Evolutionary conservation across 2,797 vertebrate genomes (phyloP).

Genomic region (Dendrocincla tyrannina): DNA sequence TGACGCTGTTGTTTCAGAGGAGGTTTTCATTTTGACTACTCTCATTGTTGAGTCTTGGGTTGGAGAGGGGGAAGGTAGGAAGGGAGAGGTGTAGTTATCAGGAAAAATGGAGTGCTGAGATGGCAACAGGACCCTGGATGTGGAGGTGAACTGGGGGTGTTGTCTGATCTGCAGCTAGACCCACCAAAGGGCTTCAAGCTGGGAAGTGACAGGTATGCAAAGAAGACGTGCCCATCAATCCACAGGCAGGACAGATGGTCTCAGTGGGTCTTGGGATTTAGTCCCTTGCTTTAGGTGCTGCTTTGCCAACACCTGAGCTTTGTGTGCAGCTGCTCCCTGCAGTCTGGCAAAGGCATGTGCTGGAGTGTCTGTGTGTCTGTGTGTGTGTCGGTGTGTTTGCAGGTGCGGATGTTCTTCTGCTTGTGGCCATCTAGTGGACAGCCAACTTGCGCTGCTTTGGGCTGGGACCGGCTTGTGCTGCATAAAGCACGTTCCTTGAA

Average conservation of each 20-base stretch:
- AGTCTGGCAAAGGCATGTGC: not conserved
- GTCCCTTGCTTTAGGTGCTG: not conserved
- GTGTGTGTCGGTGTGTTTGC: not conserved
- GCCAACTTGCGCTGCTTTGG: not conserved
- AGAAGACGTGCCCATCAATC: rapidly evolving
- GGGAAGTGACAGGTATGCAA: not conserved
- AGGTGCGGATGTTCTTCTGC: not conserved
- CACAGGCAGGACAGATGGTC: rapidly evolving
- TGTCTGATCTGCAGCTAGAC: not conserved
- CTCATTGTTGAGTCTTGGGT: not conserved
- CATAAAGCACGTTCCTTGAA: rapidly evolving
- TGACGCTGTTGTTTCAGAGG: not conserved
- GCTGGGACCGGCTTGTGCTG: not conserved
- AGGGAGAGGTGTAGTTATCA: not conserved
- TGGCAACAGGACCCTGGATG: rapidly evolving
- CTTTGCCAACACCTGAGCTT: not conserved
- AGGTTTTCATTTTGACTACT: not conserved
- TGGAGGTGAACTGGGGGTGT: not conserved
- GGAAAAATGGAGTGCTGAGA: not conserved
- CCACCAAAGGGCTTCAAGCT: not conserved
- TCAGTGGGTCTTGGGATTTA: not conserved
- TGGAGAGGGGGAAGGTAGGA: not conserved
- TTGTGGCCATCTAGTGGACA: constrained; percentile 67
- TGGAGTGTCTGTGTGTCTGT: not conserved
- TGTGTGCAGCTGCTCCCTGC: not conserved